Evolutionary conservation across 1,140 invertebrate species (phyloP).

Genomic region (Steinernema feltiae): DNA sequence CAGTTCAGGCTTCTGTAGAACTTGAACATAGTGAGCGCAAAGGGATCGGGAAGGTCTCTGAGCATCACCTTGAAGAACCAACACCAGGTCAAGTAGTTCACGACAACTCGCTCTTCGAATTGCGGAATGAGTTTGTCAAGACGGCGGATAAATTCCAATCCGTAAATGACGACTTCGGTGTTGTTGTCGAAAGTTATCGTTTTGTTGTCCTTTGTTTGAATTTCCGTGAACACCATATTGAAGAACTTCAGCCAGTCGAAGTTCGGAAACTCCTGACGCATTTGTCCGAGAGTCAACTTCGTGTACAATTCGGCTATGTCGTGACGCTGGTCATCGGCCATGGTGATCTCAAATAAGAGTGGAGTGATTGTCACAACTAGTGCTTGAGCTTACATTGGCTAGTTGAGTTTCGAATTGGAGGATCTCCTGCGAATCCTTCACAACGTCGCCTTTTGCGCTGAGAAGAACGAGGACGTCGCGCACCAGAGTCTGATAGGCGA

Average conservation of each 20-base stretch:
- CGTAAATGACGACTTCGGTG: slow-evolving; percentile 55
- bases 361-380: not conserved
- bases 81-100: slow-evolving; percentile 56
- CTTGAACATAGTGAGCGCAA: slow-evolving; percentile 57
- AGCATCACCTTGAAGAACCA: slow-evolving; percentile 57
- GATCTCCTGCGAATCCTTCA: slow-evolving; percentile 68
- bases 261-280: slow-evolving; percentile 45
- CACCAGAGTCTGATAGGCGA: slow-evolving; percentile 49
- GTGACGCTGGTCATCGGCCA: slow-evolving; percentile 56
- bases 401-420: slow-evolving; percentile 75
- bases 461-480: slow-evolving; percentile 62
- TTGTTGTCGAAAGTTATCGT: slow-evolving; percentile 47
- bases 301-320: slow-evolving; percentile 57
- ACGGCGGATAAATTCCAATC: slow-evolving; percentile 51
- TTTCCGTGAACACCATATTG: slow-evolving; percentile 54
- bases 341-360: slow-evolving; percentile 47
- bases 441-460: slow-evolving; percentile 65
- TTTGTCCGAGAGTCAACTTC: slow-evolving; percentile 56
- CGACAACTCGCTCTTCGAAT: slow-evolving; percentile 50
- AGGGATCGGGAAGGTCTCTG: slow-evolving; percentile 54
- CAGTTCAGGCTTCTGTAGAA: slow-evolving; percentile 55
- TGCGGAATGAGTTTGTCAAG: slow-evolving; percentile 49
- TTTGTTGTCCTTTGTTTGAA: slow-evolving; percentile 32
- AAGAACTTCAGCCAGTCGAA: slow-evolving; percentile 56
- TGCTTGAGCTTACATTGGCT: slow-evolving; percentile 64